Base-by-base conservation (phyloP, 2,113 vertebrate genomes). In the Dasyurus viverrinus region DNA sequence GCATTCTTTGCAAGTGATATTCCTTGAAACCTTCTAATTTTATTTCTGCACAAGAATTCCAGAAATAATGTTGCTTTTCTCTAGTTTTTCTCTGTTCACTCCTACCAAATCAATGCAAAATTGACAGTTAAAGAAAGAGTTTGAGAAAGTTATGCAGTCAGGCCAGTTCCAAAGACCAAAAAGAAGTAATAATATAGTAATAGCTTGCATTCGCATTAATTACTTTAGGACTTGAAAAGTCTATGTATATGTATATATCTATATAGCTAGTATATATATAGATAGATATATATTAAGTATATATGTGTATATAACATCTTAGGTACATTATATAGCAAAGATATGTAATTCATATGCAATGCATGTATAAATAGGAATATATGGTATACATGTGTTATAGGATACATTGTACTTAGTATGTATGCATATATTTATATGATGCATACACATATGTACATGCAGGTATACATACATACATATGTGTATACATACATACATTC, bases 1-100 rank as follows among this genome's bases (percentile, higher is more conserved):
- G 23, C 90, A 93, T 95, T 92, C 22, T 94, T 25, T 53, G 0
- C 50, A 94, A 89, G 68, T 95, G n/a, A 95, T 36, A 30, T n/a
- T 42, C 16, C 5, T 47, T 84, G 22, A 10, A 12, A 30, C 46
- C 89, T 52, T 48, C 26, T 47, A 30, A 50, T 60, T 53, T 9
- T 0, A 54, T 8, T 42, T 90, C n/a, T 46, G 2, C 11, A 10
- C 95, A 47, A 7, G 11, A 0, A 0, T 94, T 94, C 50, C 1
- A 91, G 90, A 96, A 94, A 42, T 54, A 7, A 23, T 19, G 92
- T 89, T 22, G 54, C 52, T 54, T 2, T 8, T 24, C 89, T 92
- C n/a, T 84, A 23, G 36, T n/a, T 19, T 55, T 93, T 92, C 90
- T 9, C 53, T 90, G 42, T 76, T 53, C 5, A 36, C 0, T 92